Percentiles rank a stretch among this genome's conserved stretches.
Evolutionary conservation across 2,888 invertebrate species (phyloP).

Genomic region (Xanthia icteritia): DNA sequence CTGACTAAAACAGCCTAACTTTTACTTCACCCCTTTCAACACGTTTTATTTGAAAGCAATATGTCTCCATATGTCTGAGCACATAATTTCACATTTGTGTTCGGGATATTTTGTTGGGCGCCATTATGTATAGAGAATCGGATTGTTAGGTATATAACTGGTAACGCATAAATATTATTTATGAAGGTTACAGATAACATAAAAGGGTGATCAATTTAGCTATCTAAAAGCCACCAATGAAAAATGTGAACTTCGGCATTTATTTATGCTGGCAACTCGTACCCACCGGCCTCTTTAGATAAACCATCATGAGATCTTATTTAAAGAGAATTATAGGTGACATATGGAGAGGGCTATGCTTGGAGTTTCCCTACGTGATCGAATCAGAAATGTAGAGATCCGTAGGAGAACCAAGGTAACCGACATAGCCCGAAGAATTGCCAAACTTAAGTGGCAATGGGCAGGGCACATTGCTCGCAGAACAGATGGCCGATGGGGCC

Average conservation of each 20-base stretch:
- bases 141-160: slow-evolving; percentile 22
- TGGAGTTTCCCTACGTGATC: no score
- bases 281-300: slow-evolving; percentile 20
- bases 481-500: no score
- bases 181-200: slow-evolving; percentile 35
- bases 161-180: slow-evolving; percentile 36
- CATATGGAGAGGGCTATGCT: no score
- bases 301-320: slow-evolving; percentile 4
- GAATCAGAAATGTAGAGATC: no score
- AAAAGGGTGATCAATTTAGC: slow-evolving; percentile 42
- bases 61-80: slow-evolving; percentile 68
- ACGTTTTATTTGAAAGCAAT: slow-evolving; percentile 79
- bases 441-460: no score
- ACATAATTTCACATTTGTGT: slow-evolving; percentile 63
- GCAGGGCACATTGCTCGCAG: no score
- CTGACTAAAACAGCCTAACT: slow-evolving; percentile 82
- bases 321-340: not conserved
- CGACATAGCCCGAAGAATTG: no score
- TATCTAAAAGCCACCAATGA: slow-evolving; percentile 37
- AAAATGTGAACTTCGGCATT: slow-evolving; percentile 21
- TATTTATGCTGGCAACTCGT: slow-evolving; percentile 22
- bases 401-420: no score
- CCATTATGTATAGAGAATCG: slow-evolving; percentile 16
- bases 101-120: slow-evolving; percentile 44
- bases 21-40: slow-evolving; percentile 75